Conservation (phyloP, 2,888 invertebrate species). For the Strigamia maritima region DNA sequence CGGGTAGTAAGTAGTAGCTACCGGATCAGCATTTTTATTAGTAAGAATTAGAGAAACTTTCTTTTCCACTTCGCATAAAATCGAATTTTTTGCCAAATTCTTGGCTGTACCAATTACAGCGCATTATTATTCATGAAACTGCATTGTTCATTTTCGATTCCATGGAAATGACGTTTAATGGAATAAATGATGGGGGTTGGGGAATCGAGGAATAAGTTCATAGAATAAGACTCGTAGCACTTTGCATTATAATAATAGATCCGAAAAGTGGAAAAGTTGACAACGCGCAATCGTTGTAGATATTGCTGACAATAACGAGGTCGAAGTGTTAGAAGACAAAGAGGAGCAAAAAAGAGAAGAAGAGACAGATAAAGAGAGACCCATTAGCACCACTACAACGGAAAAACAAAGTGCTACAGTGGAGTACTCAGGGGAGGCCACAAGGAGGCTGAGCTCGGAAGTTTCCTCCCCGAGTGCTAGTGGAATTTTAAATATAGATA, state of each 20-base stretch:
- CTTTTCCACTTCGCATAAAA: no score
- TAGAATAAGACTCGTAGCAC: background rate
- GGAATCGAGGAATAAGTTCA: background rate
- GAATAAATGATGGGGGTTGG: background rate
- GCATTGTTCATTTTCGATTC: constrained; percentile 34
- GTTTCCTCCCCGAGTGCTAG: no score
- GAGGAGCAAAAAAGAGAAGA: no score
- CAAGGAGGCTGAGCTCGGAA: no score
- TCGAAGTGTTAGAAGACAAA: background rate
- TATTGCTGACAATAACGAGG: background rate
- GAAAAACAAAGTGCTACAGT: no score
- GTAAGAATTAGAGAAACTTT: no score
- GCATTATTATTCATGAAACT: background rate
- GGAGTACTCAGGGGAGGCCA: no score
- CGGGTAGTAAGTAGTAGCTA: no score
- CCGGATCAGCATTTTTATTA: background rate
- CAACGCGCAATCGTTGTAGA: background rate
- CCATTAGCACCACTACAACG: no score
- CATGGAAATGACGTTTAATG: background rate
- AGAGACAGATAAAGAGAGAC: no score
- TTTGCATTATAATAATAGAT: background rate
- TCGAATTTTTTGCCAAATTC: no score
- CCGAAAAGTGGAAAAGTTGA: background rate
- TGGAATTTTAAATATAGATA: no score
- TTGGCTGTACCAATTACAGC: background rate